phyloP scores from a whole-genome alignment of 2,797 vertebrate species.

The Sandelia bainsii region DNA sequence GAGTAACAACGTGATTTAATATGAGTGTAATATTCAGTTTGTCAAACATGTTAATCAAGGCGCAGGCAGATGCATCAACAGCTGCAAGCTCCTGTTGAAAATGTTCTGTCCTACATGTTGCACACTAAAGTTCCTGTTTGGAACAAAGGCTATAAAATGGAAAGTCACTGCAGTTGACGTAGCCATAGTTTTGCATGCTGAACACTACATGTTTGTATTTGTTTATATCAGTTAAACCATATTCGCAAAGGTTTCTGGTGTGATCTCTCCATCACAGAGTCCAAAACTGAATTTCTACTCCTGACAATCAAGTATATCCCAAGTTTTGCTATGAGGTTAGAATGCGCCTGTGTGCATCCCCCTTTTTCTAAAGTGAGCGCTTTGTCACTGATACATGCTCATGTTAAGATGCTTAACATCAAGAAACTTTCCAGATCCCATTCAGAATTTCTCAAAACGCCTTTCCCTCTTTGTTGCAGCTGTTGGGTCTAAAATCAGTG shows the following conservation, averaged over 20 bases:
- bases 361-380: neutral
- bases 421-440: neutral
- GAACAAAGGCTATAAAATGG: neutral
- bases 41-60: neutral
- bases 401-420: constrained; percentile 4
- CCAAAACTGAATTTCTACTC: constrained; percentile 21
- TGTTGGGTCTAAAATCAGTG: constrained; percentile 14
- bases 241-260: neutral
- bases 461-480: constrained; percentile 1
- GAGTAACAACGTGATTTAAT: neutral
- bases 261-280: constrained; percentile 27
- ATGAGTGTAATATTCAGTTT: neutral
- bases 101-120: neutral
- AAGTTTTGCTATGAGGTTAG: constrained; percentile 18
- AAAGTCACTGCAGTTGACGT: neutral
- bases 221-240: too few relatives aligned
- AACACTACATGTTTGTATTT: neutral
- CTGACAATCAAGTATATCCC: neutral
- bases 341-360: neutral
- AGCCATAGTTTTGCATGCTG: constrained; percentile 6
- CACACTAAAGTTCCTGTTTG: constrained; percentile 7
- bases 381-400: constrained; percentile 22
- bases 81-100: neutral
- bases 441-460: constrained; percentile 20
- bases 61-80: neutral